Evolutionary conservation across 2,888 invertebrate genomes (phyloP).

Genomic region (Yponomeuta plumbellus): DNA sequence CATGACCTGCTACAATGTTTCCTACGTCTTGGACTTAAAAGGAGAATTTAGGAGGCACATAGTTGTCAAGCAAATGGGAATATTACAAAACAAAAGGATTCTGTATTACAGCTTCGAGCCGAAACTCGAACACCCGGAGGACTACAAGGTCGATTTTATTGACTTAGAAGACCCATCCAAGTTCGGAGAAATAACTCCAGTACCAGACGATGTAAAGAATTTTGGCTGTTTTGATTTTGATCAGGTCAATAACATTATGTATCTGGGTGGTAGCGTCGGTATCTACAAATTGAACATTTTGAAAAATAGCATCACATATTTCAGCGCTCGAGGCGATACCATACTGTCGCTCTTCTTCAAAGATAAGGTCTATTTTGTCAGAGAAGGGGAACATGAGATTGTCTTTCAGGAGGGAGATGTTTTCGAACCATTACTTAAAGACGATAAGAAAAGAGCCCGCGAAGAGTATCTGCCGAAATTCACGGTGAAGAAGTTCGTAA

Average conservation of each 20-base stretch:
- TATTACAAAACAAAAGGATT: slow-evolving; percentile 43
- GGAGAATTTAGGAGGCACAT: slow-evolving; percentile 50
- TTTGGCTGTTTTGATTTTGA: slow-evolving; percentile 61
- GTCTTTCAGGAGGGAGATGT: slow-evolving; percentile 36
- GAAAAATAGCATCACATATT: slow-evolving; percentile 37
- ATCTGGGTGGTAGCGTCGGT: slow-evolving; percentile 57
- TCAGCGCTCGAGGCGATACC: slow-evolving; percentile 52
- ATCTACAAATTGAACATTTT: slow-evolving; percentile 45
- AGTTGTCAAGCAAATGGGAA: slow-evolving; percentile 51
- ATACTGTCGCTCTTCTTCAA: slow-evolving; percentile 51
- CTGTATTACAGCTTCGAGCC: slow-evolving; percentile 61
- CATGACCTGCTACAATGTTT: slow-evolving; percentile 46
- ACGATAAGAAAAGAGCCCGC: background rate
- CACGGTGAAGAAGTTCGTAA: slow-evolving; percentile 21
- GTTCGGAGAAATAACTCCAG: slow-evolving; percentile 38
- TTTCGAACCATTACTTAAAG: slow-evolving; percentile 42
- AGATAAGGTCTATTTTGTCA: slow-evolving; percentile 50
- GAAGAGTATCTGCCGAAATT: slow-evolving; percentile 23
- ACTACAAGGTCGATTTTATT: slow-evolving; percentile 55
- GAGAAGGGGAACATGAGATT: slow-evolving; percentile 31
- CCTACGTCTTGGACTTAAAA: slow-evolving; percentile 45
- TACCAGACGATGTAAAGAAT: slow-evolving; percentile 39
- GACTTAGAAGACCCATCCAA: slow-evolving; percentile 37
- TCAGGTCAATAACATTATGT: slow-evolving; percentile 48
- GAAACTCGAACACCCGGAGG: slow-evolving; percentile 48